phyloP scores from a whole-genome alignment of 2,888 invertebrate species.

The Volucella inanis region DNA sequence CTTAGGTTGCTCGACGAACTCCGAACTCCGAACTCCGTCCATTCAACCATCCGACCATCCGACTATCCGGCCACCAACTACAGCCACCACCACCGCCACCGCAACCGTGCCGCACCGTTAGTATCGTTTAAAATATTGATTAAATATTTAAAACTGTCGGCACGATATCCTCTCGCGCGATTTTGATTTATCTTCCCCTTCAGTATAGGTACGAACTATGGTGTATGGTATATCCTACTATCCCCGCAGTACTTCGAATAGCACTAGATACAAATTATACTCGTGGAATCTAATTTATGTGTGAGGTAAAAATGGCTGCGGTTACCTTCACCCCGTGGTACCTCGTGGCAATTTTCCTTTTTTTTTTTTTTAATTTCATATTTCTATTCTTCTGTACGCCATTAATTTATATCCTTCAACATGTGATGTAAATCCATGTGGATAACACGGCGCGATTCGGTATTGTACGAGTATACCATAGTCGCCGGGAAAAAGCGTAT shows the following conservation, averaged over 20 bases:
- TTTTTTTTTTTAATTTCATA: constrained; percentile 31
- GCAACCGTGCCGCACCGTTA: neutral
- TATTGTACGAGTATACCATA: neutral
- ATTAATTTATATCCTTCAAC: constrained; percentile 66
- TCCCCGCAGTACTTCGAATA: neutral
- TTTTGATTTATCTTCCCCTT: constrained; percentile 64
- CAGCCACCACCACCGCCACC: neutral
- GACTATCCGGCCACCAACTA: too few species aligned
- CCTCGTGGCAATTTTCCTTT: constrained; percentile 36
- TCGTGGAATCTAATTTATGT: constrained; percentile 49
- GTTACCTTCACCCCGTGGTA: constrained; percentile 2
- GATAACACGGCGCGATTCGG: constrained; percentile 42
- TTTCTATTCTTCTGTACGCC: constrained; percentile 46
- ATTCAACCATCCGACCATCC: too few species aligned
- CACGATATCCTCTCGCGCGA: constrained; percentile 56
- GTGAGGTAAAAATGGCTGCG: constrained; percentile 38
- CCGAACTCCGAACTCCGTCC: too few species aligned
- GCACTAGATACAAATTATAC: constrained; percentile 17
- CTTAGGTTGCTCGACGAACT: neutral
- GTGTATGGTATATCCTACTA: neutral
- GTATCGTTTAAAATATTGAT: constrained; percentile 57
- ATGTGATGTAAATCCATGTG: constrained; percentile 59
- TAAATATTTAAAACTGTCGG: constrained; percentile 64
- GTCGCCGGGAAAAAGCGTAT: constrained; percentile 5
- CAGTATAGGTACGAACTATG: neutral